Percentiles rank a stretch among this genome's conserved stretches.
These are phyloP conservation scores for Paramormyrops kingsleyae DNA, from an alignment of 2,113 vertebrate species.

Conservation along the genomic window DNA sequence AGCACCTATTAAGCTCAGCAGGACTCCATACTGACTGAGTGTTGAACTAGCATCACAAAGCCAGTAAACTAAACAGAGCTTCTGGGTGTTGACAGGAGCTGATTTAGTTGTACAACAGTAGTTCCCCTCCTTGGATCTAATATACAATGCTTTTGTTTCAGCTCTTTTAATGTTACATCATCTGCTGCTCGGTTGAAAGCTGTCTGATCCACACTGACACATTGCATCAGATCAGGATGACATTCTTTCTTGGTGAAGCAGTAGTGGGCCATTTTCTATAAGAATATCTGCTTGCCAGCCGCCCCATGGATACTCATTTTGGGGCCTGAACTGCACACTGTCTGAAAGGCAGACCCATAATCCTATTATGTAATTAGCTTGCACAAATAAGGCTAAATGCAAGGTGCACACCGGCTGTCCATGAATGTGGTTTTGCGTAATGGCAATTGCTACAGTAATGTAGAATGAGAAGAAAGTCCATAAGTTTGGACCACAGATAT, in stretches of 20 bases:
- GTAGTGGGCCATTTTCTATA: not conserved
- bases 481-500: not conserved
- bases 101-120: not conserved
- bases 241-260: not conserved
- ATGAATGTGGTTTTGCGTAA: not conserved
- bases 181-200: not conserved
- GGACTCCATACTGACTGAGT: not conserved
- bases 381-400: not conserved
- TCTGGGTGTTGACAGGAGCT: not conserved
- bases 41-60: not conserved
- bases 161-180: not conserved
- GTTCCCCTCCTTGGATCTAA: not conserved
- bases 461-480: not conserved
- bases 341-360: not conserved
- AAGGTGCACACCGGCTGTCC: not conserved
- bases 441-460: not conserved
- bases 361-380: constrained; percentile 5
- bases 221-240: not conserved
- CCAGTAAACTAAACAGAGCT: not conserved
- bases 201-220: not conserved
- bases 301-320: not conserved
- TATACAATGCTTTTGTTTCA: not conserved
- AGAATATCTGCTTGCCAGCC: not conserved
- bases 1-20: not conserved
- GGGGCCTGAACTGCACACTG: not conserved